These are phyloP conservation scores for Ailuropoda melanoleuca DNA, from an alignment of 2,113 vertebrate genomes.

Conservation along the genomic window DNA sequence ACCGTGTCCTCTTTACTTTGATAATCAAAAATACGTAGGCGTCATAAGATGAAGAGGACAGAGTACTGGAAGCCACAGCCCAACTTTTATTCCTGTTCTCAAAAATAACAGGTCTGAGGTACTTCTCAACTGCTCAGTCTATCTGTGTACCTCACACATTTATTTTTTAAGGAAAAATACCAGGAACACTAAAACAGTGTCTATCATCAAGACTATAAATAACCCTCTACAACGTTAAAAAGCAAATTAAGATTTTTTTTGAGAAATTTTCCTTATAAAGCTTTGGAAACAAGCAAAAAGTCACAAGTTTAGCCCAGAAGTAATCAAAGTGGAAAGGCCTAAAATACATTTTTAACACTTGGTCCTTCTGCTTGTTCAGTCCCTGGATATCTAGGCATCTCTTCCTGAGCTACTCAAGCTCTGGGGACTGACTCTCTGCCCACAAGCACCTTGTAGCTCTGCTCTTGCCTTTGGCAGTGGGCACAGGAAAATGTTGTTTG, in stretches of 20 bases:
- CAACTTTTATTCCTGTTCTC: slow-evolving; percentile 19
- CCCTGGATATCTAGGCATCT: not conserved
- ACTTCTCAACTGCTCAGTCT: not conserved
- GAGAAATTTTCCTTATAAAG: not conserved
- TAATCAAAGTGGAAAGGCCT: not conserved
- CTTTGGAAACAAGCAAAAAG: slow-evolving; percentile 18
- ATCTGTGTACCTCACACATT: not conserved
- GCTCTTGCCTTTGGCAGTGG: not conserved
- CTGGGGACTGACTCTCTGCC: not conserved
- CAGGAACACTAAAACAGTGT: not conserved
- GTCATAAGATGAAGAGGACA: not conserved
- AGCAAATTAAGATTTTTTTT: not conserved
- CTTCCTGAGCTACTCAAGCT: not conserved
- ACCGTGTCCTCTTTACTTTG: not conserved
- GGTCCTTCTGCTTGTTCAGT: not conserved
- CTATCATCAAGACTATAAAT: slow-evolving; percentile 24
- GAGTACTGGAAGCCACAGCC: not conserved
- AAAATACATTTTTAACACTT: not conserved
- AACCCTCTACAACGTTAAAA: slow-evolving; percentile 17
- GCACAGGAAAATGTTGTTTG: not conserved
- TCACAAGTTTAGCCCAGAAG: not conserved
- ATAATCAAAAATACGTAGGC: not conserved
- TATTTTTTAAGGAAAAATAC: slow-evolving; percentile 16
- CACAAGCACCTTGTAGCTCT: not conserved
- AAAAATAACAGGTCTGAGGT: slow-evolving; percentile 18